Evolutionary conservation across 2,888 invertebrate species (phyloP), one percentile per base, ranked within the genome.

Genomic region (Lymantria monacha): DNA sequence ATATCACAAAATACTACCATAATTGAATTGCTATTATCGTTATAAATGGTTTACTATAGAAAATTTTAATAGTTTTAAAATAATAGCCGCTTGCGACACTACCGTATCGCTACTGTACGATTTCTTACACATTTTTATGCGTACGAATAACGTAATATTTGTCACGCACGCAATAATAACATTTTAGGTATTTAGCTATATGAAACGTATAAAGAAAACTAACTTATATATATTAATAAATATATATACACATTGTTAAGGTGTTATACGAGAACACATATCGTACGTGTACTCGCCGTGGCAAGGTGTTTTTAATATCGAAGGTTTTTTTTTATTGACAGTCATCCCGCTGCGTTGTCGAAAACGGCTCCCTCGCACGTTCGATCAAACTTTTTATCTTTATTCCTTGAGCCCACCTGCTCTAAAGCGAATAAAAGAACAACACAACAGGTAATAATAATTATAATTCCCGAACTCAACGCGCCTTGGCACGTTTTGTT

Each of bases 361-460:
- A 74, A 73, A 68, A 63, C 47, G 54, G 66, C 66, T 71, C 76
- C 72, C 70, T 69, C 68, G 59, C 69, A 68, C 57, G 65, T 72
- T 68, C 64, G 63, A 57, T 57, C 49, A 12, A 42, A 51, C 59
- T 74, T 79, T 30, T 82, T 82, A 42, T 81, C 75, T 63, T 61
- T 59, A 42, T 53, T 49, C 43, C 33, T 44, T 44, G n/a, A 14
- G 64, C 63, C 63, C 86, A 87, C 85, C 87, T 86, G 87, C 81
- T 70, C 56, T 51, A 46, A 59, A 56, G 51, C 48, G 63, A 64
- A 72, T 76, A 74, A 78, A 79, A 80, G 74, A 53, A 48, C 51
- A 58, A 49, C 55, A 51, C 57, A 59, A 61, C 78, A 79, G 75
- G 78, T 81, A 58, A 59, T 55, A 55, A 54, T 43, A 57, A 58